Base-by-base conservation (phyloP, 2,888 invertebrate genomes). In the Scelioninae gen. 2 region DNA sequence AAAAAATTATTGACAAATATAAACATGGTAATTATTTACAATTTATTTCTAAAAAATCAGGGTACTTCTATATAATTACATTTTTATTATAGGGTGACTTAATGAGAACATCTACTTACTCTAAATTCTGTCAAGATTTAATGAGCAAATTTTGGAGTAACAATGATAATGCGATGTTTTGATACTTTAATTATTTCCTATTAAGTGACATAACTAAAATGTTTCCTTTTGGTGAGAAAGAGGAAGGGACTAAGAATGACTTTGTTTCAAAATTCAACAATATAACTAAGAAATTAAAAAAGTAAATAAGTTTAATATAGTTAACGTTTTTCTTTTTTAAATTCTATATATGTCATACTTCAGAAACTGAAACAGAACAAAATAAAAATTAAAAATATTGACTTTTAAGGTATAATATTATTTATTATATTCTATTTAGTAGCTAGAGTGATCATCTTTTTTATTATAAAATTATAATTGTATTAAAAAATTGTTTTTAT, bases 241-340 rank as follows among this genome's bases (percentile, higher is more conserved):
- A 67, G 16, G 67, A 74, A 13, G 52, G 22, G 9, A 15, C 18
- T 1, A 37, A 22, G 2, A 22, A 81, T 63, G 91, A 91, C 82
- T 90, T 93, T 78, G 89, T 93, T 58, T 90, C 91, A 73, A 91
- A 91, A 81, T 94, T 92, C 83, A 90, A 91, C 82, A 89, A 88
- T 58, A 91, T 92, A 71, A 92, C 92, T 33, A 91, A 90, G 60
- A 93, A 93, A 85, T 86, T 94, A 28, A 94, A 93, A 86, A 94
- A 93, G 91, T 92, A 87, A 84, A 88, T 19, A n/a, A 2, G 3
- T 28, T 9, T 35, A 13, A 4, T 4, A 25, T 35, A 35, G 13
- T 37, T 37, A 9, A 37, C 13, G 31, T n/a, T n/a, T n/a, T n/a
- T n/a, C n/a, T n/a, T n/a, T n/a, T n/a, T n/a, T n/a, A n/a, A n/a